Conservation (phyloP, 2,113 vertebrate species). For the Columbina picui region DNA sequence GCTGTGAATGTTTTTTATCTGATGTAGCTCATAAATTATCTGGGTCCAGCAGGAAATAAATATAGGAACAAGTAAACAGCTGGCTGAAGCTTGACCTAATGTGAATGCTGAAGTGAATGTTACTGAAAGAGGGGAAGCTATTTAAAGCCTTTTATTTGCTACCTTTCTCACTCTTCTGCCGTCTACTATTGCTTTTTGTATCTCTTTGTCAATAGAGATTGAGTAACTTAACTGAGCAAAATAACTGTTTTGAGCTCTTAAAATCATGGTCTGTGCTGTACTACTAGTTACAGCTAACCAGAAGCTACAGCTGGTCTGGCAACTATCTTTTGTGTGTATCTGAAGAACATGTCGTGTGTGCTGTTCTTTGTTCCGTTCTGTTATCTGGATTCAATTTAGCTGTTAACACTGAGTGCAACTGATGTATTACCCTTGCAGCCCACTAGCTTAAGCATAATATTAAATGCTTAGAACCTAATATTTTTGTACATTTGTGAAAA, state of each 20-base stretch:
- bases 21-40: not conserved
- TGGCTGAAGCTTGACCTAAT: not conserved
- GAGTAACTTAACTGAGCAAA: not conserved
- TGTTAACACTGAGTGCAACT: not conserved
- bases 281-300: not conserved
- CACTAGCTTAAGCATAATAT: not conserved
- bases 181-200: not conserved
- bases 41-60: not conserved
- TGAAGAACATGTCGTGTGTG: not conserved
- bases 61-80: not conserved
- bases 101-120: not conserved
- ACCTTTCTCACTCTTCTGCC: not conserved
- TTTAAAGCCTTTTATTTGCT: slow-evolving; percentile 24
- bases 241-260: not conserved
- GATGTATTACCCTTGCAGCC: not conserved
- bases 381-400: not conserved
- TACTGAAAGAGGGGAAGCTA: not conserved
- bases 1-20: not conserved
- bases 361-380: not conserved
- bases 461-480: too few species aligned
- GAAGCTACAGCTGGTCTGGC: not conserved
- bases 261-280: not conserved
- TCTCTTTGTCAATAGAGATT: not conserved
- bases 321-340: not conserved
- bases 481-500: too few species aligned